phyloP scores from a whole-genome alignment of 2,113 vertebrate genomes.

The Sphaerodactylus townsendi region DNA sequence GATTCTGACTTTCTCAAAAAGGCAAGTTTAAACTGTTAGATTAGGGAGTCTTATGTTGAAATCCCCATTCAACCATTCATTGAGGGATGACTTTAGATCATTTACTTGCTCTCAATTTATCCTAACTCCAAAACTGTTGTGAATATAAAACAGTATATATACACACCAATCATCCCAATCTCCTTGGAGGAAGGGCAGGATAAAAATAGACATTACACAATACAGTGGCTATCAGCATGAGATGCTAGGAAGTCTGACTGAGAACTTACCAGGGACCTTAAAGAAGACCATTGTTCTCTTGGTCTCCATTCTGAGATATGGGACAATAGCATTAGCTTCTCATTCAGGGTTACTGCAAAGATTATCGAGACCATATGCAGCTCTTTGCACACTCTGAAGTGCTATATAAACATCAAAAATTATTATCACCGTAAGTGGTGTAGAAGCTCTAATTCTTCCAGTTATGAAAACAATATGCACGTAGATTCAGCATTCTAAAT shows the following conservation, averaged over 20 bases:
- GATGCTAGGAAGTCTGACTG: background rate
- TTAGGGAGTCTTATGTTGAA: too few relatives aligned
- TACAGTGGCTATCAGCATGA: background rate
- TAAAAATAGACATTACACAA: too few relatives aligned
- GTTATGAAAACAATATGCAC: constrained; percentile 6
- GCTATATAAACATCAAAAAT: background rate
- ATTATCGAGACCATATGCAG: background rate
- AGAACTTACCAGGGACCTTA: background rate
- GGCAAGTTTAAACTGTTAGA: background rate
- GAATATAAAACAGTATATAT: too few relatives aligned
- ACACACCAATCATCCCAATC: too few relatives aligned
- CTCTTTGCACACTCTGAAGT: background rate
- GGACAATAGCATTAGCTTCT: background rate
- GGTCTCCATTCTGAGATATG: background rate
- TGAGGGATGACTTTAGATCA: too few relatives aligned
- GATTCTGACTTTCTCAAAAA: background rate
- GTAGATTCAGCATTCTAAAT: constrained; percentile 27
- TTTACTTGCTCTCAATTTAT: too few relatives aligned
- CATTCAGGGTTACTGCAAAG: background rate
- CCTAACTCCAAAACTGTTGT: too few relatives aligned
- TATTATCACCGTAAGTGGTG: background rate
- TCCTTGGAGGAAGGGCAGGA: too few relatives aligned
- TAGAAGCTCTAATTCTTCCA: constrained; percentile 16
- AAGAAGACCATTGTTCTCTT: background rate
- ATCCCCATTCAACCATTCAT: too few relatives aligned